phyloP scores from a whole-genome alignment of 2,797 vertebrate species.

The Melanotaenia maccullochi region DNA sequence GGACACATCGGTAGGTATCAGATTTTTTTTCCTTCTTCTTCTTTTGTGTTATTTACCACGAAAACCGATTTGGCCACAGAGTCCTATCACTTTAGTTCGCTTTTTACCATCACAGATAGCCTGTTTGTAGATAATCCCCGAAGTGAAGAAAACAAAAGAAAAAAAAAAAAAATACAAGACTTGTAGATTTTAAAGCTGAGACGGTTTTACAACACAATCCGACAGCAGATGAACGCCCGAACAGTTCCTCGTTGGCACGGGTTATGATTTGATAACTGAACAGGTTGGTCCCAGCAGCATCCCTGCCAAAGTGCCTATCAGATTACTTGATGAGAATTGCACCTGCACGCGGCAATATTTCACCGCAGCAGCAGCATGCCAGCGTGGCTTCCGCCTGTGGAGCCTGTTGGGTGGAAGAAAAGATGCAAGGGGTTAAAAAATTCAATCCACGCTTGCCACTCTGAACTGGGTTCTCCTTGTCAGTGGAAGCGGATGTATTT shows the following conservation, averaged over 20 bases:
- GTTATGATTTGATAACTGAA: conserved; percentile 51
- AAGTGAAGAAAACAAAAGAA: conserved; percentile 37
- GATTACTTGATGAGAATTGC: conserved; percentile 53
- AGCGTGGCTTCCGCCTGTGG: conserved; percentile 29
- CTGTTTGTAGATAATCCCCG: conserved; percentile 17
- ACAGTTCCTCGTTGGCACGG: conserved; percentile 36
- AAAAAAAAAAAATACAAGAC: conserved; percentile 16
- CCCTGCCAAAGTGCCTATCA: conserved; percentile 53
- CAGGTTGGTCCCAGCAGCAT: conserved; percentile 65
- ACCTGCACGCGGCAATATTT: conserved; percentile 55
- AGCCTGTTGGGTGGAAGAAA: conserved; percentile 30
- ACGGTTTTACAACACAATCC: conserved; percentile 18
- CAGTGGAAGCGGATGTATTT: conserved; percentile 78
- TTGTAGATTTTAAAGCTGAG: conserved; percentile 27
- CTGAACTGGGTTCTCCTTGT: conserved; percentile 72
- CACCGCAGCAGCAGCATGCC: conserved; percentile 32
- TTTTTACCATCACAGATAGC: conserved; percentile 8
- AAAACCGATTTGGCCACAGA: conserved; percentile 33
- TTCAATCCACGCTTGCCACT: conserved; percentile 58
- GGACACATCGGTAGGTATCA: conserved; percentile 69
- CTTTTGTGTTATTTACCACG: conserved; percentile 7
- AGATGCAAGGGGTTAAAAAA: conserved; percentile 61
- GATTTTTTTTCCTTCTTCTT: conserved; percentile 5
- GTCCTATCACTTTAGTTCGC: conserved; percentile 46
- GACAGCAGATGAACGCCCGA: conserved; percentile 41